These are phyloP conservation scores for Propithecus deckenii DNA, from an alignment of 2,797 vertebrate species.

Conservation along the genomic window DNA sequence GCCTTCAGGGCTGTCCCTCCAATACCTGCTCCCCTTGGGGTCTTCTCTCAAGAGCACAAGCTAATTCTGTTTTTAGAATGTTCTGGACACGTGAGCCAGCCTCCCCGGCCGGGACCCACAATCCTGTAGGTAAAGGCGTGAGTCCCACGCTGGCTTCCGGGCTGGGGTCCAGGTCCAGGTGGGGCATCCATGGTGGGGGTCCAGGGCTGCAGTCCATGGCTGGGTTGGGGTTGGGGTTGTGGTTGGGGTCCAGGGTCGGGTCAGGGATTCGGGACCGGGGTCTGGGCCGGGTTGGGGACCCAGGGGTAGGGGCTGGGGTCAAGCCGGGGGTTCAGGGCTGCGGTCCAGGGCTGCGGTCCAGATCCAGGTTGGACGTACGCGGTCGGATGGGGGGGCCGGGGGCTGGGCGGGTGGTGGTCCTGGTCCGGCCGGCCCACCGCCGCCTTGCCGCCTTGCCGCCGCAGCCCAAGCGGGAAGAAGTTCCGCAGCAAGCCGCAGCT, in stretches of 20 bases:
- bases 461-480: constrained; percentile 99
- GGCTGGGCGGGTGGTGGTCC: background rate
- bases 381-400: background rate
- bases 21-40: background rate
- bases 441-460: background rate
- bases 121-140: background rate
- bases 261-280: background rate
- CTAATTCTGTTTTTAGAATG: background rate
- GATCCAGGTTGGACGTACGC: background rate
- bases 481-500: constrained; percentile 99
- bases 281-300: background rate
- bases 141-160: background rate
- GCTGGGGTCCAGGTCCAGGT: background rate
- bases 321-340: background rate
- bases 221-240: background rate
- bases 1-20: background rate
- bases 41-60: background rate
- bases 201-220: too few relatives aligned
- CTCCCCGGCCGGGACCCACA: background rate
- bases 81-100: background rate
- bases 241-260: background rate
- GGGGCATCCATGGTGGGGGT: too few relatives aligned
- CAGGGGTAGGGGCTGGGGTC: too few relatives aligned
- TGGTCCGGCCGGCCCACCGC: background rate
- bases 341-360: background rate